Evolutionary conservation across 2,113 vertebrate species (phyloP).

Genomic region (Cyanoramphus novaezelandiae): DNA sequence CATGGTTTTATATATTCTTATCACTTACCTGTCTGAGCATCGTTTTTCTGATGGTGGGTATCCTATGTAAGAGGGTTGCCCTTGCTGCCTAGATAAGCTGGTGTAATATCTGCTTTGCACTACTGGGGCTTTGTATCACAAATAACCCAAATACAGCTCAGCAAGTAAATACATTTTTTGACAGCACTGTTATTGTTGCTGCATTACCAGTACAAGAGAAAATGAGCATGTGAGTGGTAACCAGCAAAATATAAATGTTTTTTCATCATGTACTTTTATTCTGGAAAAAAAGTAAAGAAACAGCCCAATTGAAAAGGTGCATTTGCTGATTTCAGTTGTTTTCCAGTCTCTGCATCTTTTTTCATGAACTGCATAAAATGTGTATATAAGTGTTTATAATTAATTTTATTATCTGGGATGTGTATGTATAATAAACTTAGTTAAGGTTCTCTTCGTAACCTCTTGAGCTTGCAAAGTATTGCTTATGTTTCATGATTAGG

Average conservation of each 20-base stretch:
- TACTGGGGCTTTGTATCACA: not conserved
- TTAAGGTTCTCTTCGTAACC: not conserved
- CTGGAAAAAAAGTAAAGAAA: not conserved
- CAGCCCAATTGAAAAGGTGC: not conserved
- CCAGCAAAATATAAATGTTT: not conserved
- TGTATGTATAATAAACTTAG: constrained; percentile 19
- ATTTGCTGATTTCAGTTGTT: not conserved
- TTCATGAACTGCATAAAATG: not conserved
- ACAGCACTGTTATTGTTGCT: constrained; percentile 11
- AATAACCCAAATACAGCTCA: not conserved
- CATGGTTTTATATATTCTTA: not conserved
- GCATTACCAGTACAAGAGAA: not conserved
- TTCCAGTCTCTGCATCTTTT: not conserved
- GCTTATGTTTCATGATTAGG: not conserved
- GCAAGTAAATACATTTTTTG: not conserved
- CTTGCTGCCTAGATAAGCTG: constrained; percentile 14
- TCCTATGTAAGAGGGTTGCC: constrained; percentile 12
- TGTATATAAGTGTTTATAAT: not conserved
- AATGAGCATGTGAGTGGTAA: constrained; percentile 12
- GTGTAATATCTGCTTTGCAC: not conserved
- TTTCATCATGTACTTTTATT: not conserved
- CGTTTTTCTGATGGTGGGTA: not conserved
- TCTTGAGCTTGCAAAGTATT: not conserved
- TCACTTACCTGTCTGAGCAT: not conserved
- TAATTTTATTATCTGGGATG: not conserved